phyloP scores from a whole-genome alignment of 2,888 invertebrate genomes.

The Xestia c-nigrum region DNA sequence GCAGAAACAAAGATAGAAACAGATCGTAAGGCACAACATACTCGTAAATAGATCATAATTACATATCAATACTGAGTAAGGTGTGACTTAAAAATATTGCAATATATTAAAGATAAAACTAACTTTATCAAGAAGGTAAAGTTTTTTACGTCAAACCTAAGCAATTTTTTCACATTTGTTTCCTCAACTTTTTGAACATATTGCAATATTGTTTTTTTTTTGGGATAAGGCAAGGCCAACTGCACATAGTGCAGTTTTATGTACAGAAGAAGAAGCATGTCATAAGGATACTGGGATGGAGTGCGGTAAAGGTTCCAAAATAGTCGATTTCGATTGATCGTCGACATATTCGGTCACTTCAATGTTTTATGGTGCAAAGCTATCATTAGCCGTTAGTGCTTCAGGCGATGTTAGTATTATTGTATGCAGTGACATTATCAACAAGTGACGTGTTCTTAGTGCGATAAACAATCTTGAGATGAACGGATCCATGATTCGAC shows the following conservation, averaged over 20 bases:
- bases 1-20: constrained; percentile 54
- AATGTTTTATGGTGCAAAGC: constrained; percentile 58
- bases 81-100: constrained; percentile 45
- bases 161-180: background rate
- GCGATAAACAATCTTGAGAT: constrained; percentile 55
- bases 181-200: constrained; percentile 15
- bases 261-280: constrained; percentile 44
- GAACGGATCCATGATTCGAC: constrained; percentile 55
- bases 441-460: constrained; percentile 50
- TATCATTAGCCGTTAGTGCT: constrained; percentile 52
- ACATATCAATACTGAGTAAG: constrained; percentile 23
- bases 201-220: constrained; percentile 47
- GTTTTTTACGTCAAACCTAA: background rate
- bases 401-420: constrained; percentile 56
- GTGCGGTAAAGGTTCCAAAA: constrained; percentile 50
- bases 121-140: background rate
- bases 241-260: constrained; percentile 44
- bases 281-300: constrained; percentile 36
- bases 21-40: constrained; percentile 42
- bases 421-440: constrained; percentile 52
- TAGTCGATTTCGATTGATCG: constrained; percentile 23
- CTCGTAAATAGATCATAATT: constrained; percentile 47
- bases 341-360: constrained; percentile 50
- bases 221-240: constrained; percentile 38
- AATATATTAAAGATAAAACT: constrained; percentile 24